Conservation (phyloP, 2,797 vertebrate species). For the Fundulus diaphanus region DNA sequence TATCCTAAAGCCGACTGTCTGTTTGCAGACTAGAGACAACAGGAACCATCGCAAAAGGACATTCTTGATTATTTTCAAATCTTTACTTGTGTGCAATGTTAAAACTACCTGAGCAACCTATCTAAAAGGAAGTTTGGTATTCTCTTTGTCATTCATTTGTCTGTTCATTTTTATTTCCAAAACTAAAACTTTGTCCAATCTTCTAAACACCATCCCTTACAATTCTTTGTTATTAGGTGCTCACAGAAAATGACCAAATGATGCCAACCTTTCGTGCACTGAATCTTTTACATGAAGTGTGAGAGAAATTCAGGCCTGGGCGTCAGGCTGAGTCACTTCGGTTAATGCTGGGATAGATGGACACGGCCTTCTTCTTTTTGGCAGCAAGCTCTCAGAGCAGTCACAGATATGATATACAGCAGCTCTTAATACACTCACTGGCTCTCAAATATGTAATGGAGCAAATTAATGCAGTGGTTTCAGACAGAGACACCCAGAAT, state of each 20-base stretch:
- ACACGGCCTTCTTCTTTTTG: conserved; percentile 60
- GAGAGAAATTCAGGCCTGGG: conserved; percentile 31
- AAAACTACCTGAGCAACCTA: not conserved
- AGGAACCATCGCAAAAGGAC: too few relatives aligned
- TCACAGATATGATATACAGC: conserved; percentile 78
- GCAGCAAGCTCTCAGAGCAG: conserved; percentile 58
- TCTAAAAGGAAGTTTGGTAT: not conserved
- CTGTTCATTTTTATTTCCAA: not conserved
- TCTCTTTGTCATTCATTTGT: not conserved
- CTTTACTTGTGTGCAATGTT: not conserved
- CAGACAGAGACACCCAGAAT: conserved; percentile 73
- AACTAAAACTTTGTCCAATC: not conserved
- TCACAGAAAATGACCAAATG: conserved; percentile 14
- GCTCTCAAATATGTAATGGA: conserved; percentile 77
- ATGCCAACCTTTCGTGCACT: conserved; percentile 4
- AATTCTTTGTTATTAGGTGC: not conserved
- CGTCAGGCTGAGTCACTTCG: conserved; percentile 63
- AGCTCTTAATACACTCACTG: conserved; percentile 80
- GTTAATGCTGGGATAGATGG: conserved; percentile 60
- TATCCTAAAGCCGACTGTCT: too few relatives aligned
- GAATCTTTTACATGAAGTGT: conserved; percentile 44
- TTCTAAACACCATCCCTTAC: not conserved
- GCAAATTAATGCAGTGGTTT: conserved; percentile 78
- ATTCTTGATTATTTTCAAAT: too few relatives aligned
- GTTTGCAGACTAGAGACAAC: too few relatives aligned